Evolutionary conservation across 2,113 vertebrate species (phyloP), one percentile per base, ranked within the genome.

Genomic region (Pitta sordida): DNA sequence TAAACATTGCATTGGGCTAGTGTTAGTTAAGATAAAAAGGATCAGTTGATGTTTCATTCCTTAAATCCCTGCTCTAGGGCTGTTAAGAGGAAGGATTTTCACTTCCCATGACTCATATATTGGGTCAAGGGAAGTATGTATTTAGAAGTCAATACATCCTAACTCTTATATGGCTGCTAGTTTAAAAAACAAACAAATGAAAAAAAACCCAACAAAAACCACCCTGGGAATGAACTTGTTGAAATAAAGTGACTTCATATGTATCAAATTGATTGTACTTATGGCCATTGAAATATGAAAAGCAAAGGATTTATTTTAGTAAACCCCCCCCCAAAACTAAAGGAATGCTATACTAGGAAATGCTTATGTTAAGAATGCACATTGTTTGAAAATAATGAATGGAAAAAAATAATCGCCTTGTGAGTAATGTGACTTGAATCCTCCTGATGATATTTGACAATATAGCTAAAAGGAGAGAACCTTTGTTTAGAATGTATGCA

Each of bases 361-460:
- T 62, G 32, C 22, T 77, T 77, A 59, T 79, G 10, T 74, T 78
- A 70, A 60, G 52, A 86, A 63, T 63, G 51, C 43, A 39, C 36
- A 36, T 78, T 86, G 44, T 91, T 94, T 88, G 73, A 77, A 92
- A 70, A 79, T 36, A 77, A 55, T 77, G 92, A 74, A 86, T 81
- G 73, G 80, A 62, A 79, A 74, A 78, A 83, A 65, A 51, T 21
- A 83, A 11, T 77, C 7, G 0, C 70, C n/a, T 84, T 82, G 29
- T 78, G 60, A 78, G 64, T 84, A 79, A 64, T 75, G 39, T 86
- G 86, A 17, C 51, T 83, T 55, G 60, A 83, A 88, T 79, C 39
- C 30, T 91, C 23, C 48, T 74, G 43, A 64, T 78, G 36, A 12
- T 75, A 36, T 32, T 78, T 89, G 80, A 63, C 69, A 74, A 51